These are phyloP conservation scores for Hystrix brachyura DNA, from an alignment of 2,113 vertebrate species.

Conservation along the genomic window DNA sequence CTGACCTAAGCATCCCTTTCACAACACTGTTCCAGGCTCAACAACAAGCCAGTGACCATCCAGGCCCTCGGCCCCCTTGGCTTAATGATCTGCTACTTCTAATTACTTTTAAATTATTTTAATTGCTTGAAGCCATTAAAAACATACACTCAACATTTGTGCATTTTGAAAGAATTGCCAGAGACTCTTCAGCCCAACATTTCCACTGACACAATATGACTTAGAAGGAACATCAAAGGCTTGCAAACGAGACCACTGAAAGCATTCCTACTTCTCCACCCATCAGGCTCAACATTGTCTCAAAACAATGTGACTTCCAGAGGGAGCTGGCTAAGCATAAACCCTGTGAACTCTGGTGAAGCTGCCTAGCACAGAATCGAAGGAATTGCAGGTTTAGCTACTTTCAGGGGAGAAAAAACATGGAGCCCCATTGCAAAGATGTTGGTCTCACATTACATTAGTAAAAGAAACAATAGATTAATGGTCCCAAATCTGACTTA, in stretches of 20 bases:
- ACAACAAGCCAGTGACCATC: slow-evolving; percentile 49
- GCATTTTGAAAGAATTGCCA: slow-evolving; percentile 70
- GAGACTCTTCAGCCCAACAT: slow-evolving; percentile 59
- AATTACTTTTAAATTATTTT: slow-evolving; percentile 81
- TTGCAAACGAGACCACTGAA: slow-evolving; percentile 70
- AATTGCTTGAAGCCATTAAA: slow-evolving; percentile 80
- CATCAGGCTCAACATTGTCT: slow-evolving; percentile 56
- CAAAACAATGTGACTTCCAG: slow-evolving; percentile 75
- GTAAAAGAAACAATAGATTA: background rate
- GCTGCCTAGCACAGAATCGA: background rate
- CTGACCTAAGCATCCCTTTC: slow-evolving; percentile 71
- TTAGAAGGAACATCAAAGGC: slow-evolving; percentile 82
- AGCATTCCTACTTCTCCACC: slow-evolving; percentile 63
- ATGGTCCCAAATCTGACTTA: background rate
- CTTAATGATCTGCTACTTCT: slow-evolving; percentile 72
- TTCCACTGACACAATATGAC: slow-evolving; percentile 75
- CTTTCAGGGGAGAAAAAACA: background rate
- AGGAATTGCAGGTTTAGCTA: background rate
- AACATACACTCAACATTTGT: slow-evolving; percentile 67
- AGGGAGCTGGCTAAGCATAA: slow-evolving; percentile 38
- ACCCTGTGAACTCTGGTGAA: background rate
- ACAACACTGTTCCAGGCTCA: slow-evolving; percentile 63
- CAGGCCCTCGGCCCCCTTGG: slow-evolving; percentile 29
- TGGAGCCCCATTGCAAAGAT: background rate
- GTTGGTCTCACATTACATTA: background rate